phyloP scores from a whole-genome alignment of 2,888 invertebrate genomes.

The Stictocephala bisonia region DNA sequence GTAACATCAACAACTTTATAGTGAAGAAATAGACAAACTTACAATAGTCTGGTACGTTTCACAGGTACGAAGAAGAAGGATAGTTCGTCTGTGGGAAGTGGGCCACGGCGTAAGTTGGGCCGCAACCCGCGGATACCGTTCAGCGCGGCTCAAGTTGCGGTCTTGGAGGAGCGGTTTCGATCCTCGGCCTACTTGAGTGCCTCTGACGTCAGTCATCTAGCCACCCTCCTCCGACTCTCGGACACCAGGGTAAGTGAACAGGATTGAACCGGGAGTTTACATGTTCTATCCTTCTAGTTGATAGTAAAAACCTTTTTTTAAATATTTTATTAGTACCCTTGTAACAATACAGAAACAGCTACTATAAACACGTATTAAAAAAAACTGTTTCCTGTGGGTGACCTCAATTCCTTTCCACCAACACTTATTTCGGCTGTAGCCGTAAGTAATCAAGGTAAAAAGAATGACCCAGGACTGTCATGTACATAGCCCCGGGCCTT shows the following conservation, averaged over 20 bases:
- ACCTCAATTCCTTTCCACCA: too few species aligned
- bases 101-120: constrained; percentile 70
- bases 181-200: constrained; percentile 77
- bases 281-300: too few species aligned
- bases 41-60: neutral
- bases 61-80: constrained; percentile 58
- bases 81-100: too few species aligned
- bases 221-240: constrained; percentile 72
- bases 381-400: too few species aligned
- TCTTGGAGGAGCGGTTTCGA: constrained; percentile 76
- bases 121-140: constrained; percentile 80
- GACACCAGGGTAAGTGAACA: constrained; percentile 73
- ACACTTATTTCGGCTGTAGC: too few species aligned
- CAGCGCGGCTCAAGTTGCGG: constrained; percentile 74
- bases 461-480: too few species aligned
- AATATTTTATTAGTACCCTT: neutral
- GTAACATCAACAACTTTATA: too few species aligned
- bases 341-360: neutral
- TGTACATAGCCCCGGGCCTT: too few species aligned
- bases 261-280: neutral
- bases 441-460: too few species aligned
- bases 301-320: too few species aligned
- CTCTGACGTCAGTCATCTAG: constrained; percentile 73
- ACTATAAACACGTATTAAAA: too few species aligned
- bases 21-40: neutral